A percentile compares a stretch with the other conserved stretches of the same genome.
phyloP scores from a whole-genome alignment of 2,888 invertebrate genomes.

The Meiosimyza decipiens region DNA sequence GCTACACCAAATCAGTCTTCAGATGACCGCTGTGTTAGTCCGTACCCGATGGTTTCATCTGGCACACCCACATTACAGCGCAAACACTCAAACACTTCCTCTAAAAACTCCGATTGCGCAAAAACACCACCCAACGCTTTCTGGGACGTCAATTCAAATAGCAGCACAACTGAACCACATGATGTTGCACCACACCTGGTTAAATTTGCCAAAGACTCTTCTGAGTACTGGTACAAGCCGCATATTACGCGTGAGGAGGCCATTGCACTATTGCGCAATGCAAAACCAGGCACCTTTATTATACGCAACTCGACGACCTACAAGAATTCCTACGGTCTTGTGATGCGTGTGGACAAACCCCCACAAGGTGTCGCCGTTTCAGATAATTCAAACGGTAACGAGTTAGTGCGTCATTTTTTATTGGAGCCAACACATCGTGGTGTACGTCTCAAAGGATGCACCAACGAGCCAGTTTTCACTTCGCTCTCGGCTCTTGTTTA shows the following conservation, averaged over 20 bases:
- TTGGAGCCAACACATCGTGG: constrained; percentile 97
- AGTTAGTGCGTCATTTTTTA: constrained; percentile 94
- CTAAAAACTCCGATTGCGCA: background rate
- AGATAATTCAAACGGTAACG: constrained; percentile 72
- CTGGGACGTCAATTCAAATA: background rate
- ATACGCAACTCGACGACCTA: constrained; percentile 88
- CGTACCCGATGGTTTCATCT: constrained; percentile 47
- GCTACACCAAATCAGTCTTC: constrained; percentile 81
- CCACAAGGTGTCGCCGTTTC: constrained; percentile 75
- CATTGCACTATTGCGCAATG: constrained; percentile 85
- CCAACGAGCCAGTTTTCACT: constrained; percentile 96
- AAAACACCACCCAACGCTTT: background rate
- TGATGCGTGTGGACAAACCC: constrained; percentile 87
- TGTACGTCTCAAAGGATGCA: constrained; percentile 92
- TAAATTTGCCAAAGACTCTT: constrained; percentile 87
- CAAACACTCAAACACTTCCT: background rate
- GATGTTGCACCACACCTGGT: constrained; percentile 90
- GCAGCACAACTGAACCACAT: constrained; percentile 68
- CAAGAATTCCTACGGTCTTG: constrained; percentile 89
- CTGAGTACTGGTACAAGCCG: constrained; percentile 97
- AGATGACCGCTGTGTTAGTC: constrained; percentile 70
- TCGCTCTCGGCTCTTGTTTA: constrained; percentile 97
- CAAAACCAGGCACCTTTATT: constrained; percentile 92
- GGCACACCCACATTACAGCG: constrained; percentile 37
- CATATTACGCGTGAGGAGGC: constrained; percentile 96